Base-by-base conservation (phyloP, 2,113 vertebrate species). In the Euleptes europaea region DNA sequence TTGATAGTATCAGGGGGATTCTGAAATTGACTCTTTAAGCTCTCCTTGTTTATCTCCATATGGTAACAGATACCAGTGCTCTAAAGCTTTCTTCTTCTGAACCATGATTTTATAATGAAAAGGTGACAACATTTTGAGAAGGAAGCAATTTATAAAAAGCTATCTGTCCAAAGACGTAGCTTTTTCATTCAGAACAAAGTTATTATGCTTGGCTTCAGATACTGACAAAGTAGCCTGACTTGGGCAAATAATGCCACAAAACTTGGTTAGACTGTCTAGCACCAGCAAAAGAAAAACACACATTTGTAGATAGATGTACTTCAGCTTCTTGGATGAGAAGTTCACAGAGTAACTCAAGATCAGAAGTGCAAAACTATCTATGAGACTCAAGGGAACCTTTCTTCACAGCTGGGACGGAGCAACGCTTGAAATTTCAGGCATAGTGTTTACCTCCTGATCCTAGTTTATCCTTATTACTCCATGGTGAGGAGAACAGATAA, bases 191-290 rank as follows among this genome's bases (percentile, higher is more conserved):
- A 80, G 26, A 15, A 51, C 13, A 66, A 78, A 49, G 60, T 10
- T 31, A 72, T 54, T 79, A 70, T 84, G n/a, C 63, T 77, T 84
- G 60, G 60, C 82, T 67, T 76, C 60, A 77, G 66, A 47, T 60
- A 63, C n/a, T 72, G 23, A 72, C 71, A 73, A 14, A 85, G 8
- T 44, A 33, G 54, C 35, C 40, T 85, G 67, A 40, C 76, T 33
- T 63, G 21, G 9, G 15, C 38, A 85, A 63, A 79, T 44, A 84
- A 71, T 42, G 26, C n/a, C 65, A 47, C 40, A 12, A 21, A 1
- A 66, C 70, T 86, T 66, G 80, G 65, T 23, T 0, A 33, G 31
- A 33, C 7, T 57, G 60, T 85, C 7, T 78, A 87, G 63, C 78
- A 67, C 65, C 0, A 1, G 15, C 63, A 74, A 54, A 65, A 0